Conservation (phyloP, 1,140 invertebrate species). For the Bombus turneri region DNA sequence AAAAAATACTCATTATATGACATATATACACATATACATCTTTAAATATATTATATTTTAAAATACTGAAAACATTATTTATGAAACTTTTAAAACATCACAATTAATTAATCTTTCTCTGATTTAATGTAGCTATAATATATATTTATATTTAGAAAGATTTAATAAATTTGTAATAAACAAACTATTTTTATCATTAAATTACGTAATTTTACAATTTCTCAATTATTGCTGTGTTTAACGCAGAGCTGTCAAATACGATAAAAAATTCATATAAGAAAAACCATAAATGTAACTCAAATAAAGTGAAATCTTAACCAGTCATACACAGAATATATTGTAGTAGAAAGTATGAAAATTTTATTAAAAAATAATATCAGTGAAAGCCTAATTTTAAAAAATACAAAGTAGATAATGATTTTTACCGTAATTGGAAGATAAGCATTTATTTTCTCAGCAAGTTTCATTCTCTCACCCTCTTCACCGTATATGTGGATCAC, state of each 20-base stretch:
- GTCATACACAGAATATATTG: neutral
- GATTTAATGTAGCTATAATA: neutral
- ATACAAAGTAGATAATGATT: conserved; percentile 31
- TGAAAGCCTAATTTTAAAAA: neutral
- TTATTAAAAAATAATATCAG: neutral
- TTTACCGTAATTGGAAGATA: conserved; percentile 89
- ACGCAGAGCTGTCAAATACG: neutral
- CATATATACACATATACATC: no score
- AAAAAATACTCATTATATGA: neutral
- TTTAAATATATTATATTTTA: neutral
- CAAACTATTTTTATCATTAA: neutral
- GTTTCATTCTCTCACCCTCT: conserved; percentile 87
- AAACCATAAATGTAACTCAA: neutral
- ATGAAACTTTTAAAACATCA: neutral
- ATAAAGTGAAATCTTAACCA: conserved; percentile 18
- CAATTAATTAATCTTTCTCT: neutral
- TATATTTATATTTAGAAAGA: neutral
- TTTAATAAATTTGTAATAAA: neutral
- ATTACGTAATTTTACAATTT: neutral
- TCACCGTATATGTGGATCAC: conserved; percentile 91
- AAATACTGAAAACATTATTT: neutral
- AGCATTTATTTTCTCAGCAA: conserved; percentile 89
- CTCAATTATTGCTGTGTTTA: neutral
- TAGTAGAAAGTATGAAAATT: neutral
- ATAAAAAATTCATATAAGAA: neutral